Percentiles rank a stretch among this genome's conserved stretches.
Conservation (phyloP, 2,797 vertebrate species). For the Microchirus variegatus region DNA sequence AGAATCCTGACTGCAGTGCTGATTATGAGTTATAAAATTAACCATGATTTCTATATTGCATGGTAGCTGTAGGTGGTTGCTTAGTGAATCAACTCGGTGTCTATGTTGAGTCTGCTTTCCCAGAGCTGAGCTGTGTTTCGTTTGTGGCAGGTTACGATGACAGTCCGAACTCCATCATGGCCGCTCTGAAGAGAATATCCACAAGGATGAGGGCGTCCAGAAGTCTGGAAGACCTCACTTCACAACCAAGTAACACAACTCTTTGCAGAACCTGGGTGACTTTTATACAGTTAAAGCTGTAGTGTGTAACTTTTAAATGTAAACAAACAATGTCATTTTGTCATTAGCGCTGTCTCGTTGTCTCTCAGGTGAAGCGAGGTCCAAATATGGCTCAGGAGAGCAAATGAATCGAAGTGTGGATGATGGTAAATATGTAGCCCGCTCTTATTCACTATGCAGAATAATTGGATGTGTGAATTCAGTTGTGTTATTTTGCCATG, state of each 20-base stretch:
- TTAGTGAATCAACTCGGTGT: not conserved
- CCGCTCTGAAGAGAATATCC: constrained; percentile 80
- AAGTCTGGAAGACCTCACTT: constrained; percentile 89
- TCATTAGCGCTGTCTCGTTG: not conserved
- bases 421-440: constrained; percentile 75
- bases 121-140: constrained; percentile 79
- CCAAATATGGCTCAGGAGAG: constrained; percentile 72
- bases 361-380: constrained; percentile 79
- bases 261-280: too few species aligned
- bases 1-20: too few species aligned
- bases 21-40: too few species aligned
- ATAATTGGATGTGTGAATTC: not conserved
- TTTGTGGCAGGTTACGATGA: constrained; percentile 86
- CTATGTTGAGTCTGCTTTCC: constrained; percentile 38
- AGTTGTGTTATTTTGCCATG: too few species aligned
- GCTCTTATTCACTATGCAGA: not conserved
- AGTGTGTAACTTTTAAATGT: too few species aligned
- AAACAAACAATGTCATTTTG: not conserved
- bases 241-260: constrained; percentile 84
- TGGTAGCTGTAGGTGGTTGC: not conserved
- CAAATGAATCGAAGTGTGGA: constrained; percentile 82
- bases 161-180: constrained; percentile 76
- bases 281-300: too few species aligned
- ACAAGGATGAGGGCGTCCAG: constrained; percentile 86
- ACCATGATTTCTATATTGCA: too few species aligned